phyloP scores from a whole-genome alignment of 92 coral and sea anemone species.

The Heliopora coerulea region DNA sequence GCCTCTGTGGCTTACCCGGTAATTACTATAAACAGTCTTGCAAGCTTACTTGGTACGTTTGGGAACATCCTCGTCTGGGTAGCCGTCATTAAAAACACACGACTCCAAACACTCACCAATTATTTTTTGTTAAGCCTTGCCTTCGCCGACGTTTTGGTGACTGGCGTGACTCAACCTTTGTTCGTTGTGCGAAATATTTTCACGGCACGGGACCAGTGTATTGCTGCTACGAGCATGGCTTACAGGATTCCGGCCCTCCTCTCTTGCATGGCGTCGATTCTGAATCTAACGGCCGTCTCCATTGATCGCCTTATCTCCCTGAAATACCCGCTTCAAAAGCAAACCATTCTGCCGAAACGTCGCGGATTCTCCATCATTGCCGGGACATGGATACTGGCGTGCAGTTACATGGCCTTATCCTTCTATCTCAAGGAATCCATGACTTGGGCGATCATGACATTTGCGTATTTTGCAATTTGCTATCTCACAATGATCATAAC shows the following conservation, averaged over 20 bases:
- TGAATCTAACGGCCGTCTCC: conserved; percentile 77
- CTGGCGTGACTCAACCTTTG: conserved; percentile 29
- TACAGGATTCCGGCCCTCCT: not conserved
- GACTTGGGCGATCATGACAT: conserved; percentile 14
- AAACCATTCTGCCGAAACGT: conserved; percentile 68
- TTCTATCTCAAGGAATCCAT: not conserved
- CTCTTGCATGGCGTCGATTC: conserved; percentile 75
- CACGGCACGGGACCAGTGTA: not conserved
- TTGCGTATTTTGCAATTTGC: conserved; percentile 22
- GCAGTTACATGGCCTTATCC: conserved; percentile 13
- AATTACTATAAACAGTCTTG: conserved; percentile 10
- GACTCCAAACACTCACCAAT: conserved; percentile 25
- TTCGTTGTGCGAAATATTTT: conserved; percentile 4
- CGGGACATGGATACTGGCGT: conserved; percentile 69
- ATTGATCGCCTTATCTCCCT: conserved; percentile 90
- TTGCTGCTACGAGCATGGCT: not conserved
- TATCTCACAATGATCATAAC: conserved; percentile 22
- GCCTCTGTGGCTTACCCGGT: not conserved
- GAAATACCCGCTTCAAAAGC: conserved; percentile 80
- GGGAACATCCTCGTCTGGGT: conserved; percentile 9
- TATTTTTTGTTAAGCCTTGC: conserved; percentile 26
- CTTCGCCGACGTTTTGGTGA: conserved; percentile 22
- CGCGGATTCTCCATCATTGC: conserved; percentile 67
- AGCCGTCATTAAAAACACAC: conserved; percentile 30
- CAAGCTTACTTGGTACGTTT: conserved; percentile 20